These are phyloP conservation scores for Iphiclides podalirius DNA, from an alignment of 2,888 invertebrate species.

Conservation along the genomic window DNA sequence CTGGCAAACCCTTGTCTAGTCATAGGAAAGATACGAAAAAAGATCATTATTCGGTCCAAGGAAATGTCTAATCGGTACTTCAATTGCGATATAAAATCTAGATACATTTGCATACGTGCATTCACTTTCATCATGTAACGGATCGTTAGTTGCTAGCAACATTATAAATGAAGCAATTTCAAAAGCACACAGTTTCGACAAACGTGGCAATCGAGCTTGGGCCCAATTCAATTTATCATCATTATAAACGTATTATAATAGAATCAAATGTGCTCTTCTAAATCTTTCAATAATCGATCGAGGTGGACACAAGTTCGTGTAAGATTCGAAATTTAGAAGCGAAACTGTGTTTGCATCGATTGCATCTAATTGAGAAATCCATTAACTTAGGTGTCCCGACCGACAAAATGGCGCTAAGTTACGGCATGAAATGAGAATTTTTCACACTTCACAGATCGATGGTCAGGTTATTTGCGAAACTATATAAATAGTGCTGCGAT, in stretches of 20 bases:
- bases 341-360: neutral
- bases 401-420: conserved; percentile 11
- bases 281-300: neutral
- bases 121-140: conserved; percentile 9
- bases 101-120: no score
- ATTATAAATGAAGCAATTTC: conserved; percentile 1
- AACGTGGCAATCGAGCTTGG: neutral
- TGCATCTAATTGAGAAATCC: conserved; percentile 15
- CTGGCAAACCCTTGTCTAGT: no score
- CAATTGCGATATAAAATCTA: no score
- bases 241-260: conserved; percentile 7
- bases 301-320: no score
- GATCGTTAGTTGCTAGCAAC: conserved; percentile 10
- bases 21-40: no score
- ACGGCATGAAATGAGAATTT: conserved; percentile 18
- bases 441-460: conserved; percentile 23
- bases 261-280: neutral
- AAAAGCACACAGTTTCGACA: conserved; percentile 8
- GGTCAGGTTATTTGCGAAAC: conserved; percentile 19
- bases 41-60: no score
- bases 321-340: neutral
- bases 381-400: conserved; percentile 12
- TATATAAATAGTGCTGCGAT: neutral
- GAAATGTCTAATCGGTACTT: no score
- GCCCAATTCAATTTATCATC: conserved; percentile 10